A percentile compares a stretch with the other conserved stretches of the same genome.
Evolutionary conservation across 2,113 vertebrate genomes (phyloP).

Genomic region (Sylvietta virens): DNA sequence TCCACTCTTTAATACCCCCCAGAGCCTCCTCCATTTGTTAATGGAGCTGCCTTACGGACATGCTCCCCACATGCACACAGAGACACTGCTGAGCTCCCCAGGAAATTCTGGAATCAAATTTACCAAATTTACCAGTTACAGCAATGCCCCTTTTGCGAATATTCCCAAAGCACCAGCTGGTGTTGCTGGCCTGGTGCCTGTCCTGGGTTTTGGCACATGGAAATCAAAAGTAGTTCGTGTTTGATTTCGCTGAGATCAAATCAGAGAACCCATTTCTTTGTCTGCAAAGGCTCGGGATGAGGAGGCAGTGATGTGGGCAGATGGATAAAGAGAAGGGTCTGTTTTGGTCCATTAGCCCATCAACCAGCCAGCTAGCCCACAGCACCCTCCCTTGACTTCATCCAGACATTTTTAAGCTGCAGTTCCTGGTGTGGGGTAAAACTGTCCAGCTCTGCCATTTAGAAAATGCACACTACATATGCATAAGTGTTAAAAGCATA

Average conservation of each 20-base stretch:
- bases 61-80: fast-evolving
- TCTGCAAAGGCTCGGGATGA: not conserved
- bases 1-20: not conserved
- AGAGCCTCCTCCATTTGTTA: not conserved
- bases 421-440: not conserved
- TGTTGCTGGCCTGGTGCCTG: fast-evolving
- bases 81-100: not conserved
- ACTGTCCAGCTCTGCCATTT: not conserved
- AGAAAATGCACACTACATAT: fast-evolving
- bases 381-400: not conserved
- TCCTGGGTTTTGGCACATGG: not conserved
- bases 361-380: not conserved
- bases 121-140: not conserved
- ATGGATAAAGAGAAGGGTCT: not conserved
- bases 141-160: not conserved
- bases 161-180: not conserved
- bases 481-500: not conserved
- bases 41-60: not conserved
- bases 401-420: not conserved
- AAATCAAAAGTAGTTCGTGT: not conserved
- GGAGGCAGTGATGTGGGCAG: not conserved
- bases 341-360: not conserved
- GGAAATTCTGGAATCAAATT: not conserved
- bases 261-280: fast-evolving
- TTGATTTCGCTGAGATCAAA: not conserved